Percentiles rank a stretch among this genome's conserved stretches.
These are phyloP conservation scores for Tenebrosternarchus preto DNA, from an alignment of 2,113 vertebrate genomes.

Conservation along the genomic window DNA sequence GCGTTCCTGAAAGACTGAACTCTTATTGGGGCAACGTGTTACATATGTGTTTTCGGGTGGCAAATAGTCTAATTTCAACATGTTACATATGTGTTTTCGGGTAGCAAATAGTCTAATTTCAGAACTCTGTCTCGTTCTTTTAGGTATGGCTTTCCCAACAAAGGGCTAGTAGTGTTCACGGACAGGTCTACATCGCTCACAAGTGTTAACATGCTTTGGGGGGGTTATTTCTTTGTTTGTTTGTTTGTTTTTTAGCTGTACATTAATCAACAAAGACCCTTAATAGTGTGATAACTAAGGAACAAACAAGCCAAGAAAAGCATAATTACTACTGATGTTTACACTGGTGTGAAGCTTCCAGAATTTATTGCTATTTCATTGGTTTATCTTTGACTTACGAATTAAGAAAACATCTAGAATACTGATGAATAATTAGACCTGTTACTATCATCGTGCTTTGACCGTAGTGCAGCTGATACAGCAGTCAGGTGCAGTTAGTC, in stretches of 20 bases:
- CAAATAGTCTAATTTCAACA: conserved; percentile 44
- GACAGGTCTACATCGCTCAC: conserved; percentile 80
- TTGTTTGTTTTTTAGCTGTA: conserved; percentile 76
- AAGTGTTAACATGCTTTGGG: conserved; percentile 85
- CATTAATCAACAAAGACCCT: conserved; percentile 31
- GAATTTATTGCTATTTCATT: conserved; percentile 29
- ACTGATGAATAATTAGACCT: conserved; percentile 39
- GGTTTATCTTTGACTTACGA: conserved; percentile 9
- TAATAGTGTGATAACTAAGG: conserved; percentile 30
- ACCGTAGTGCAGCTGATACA: conserved; percentile 22
- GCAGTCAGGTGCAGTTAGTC: conserved; percentile 20
- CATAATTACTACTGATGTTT: conserved; percentile 53
- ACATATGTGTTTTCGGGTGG: conserved; percentile 11
- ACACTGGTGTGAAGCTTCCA: conserved; percentile 54
- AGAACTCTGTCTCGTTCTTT: conserved; percentile 90
- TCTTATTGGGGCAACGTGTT: not conserved
- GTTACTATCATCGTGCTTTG: conserved; percentile 38
- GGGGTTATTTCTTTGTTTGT: too few species aligned
- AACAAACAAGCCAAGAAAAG: conserved; percentile 47
- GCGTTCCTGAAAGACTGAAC: not conserved
- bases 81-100: conserved; percentile 4
- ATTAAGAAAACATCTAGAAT: conserved; percentile 7
- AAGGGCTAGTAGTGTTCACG: conserved; percentile 96
- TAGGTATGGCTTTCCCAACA: conserved; percentile 99
- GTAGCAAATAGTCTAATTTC: conserved; percentile 44